These are phyloP conservation scores for Charina bottae DNA, from an alignment of 2,113 vertebrate genomes.

Conservation along the genomic window DNA sequence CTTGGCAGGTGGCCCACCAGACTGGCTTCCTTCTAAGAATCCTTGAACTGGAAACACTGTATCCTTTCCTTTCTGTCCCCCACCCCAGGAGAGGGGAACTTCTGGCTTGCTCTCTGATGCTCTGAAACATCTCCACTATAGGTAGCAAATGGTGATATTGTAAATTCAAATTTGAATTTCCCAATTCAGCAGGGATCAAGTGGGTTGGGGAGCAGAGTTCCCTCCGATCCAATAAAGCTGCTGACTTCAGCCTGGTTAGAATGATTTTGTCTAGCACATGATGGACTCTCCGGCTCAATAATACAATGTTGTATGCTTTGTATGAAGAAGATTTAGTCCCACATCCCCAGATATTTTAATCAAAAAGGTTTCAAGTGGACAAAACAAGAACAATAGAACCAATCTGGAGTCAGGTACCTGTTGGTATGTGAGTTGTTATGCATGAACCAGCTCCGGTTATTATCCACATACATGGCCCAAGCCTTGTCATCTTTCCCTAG, in stretches of 20 bases:
- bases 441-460: constrained; percentile 99
- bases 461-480: constrained; percentile 99
- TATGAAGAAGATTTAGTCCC: not conserved
- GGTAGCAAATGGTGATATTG: not conserved
- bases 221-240: not conserved
- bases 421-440: constrained; percentile 99
- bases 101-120: not conserved
- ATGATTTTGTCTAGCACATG: not conserved
- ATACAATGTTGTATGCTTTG: not conserved
- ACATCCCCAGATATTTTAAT: not conserved
- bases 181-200: not conserved
- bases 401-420: constrained; percentile 77
- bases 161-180: not conserved
- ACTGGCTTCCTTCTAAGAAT: not conserved
- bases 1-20: not conserved
- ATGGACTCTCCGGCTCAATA: not conserved
- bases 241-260: not conserved
- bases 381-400: not conserved
- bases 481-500: constrained; percentile 98
- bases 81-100: not conserved
- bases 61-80: not conserved
- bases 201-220: not conserved
- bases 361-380: not conserved
- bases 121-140: not conserved
- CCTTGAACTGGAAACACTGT: not conserved